Conservation (phyloP, 2,888 invertebrate species). For the Tipula vernalis region DNA sequence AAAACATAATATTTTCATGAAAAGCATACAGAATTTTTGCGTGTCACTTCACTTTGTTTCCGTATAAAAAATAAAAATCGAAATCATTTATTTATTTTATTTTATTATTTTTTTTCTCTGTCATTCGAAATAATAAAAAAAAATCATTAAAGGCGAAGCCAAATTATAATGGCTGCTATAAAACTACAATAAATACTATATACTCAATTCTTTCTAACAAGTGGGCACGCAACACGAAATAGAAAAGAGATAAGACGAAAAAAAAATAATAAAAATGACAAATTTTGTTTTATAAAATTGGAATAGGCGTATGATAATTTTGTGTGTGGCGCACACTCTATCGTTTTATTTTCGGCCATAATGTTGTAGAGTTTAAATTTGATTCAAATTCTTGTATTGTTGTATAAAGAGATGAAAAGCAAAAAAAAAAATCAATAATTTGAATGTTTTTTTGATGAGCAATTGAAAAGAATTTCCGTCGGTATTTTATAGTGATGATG, state of each 20-base stretch:
- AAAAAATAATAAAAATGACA: not conserved
- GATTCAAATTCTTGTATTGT: not conserved
- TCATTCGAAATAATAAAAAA: not conserved
- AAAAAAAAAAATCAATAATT: not conserved
- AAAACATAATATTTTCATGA: not conserved
- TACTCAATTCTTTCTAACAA: not conserved
- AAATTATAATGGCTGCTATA: constrained; percentile 4
- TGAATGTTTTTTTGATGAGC: not conserved
- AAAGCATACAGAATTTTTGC: not conserved
- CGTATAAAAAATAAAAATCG: not conserved
- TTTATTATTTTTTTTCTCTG: not conserved
- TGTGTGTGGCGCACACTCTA: not conserved
- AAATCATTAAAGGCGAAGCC: not conserved
- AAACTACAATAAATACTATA: not conserved
- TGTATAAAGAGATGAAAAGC: not conserved
- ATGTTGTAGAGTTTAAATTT: not conserved
- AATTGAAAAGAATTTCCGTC: not conserved
- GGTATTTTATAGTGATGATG: not conserved
- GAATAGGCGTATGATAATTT: not conserved
- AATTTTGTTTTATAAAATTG: not conserved
- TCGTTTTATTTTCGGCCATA: not conserved
- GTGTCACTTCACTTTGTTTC: not conserved
- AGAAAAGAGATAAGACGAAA: not conserved
- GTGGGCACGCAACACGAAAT: not conserved
- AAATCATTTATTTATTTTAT: not conserved